phyloP scores from a whole-genome alignment of 2,797 vertebrate species.

The Mormyrus proboscirostris region DNA sequence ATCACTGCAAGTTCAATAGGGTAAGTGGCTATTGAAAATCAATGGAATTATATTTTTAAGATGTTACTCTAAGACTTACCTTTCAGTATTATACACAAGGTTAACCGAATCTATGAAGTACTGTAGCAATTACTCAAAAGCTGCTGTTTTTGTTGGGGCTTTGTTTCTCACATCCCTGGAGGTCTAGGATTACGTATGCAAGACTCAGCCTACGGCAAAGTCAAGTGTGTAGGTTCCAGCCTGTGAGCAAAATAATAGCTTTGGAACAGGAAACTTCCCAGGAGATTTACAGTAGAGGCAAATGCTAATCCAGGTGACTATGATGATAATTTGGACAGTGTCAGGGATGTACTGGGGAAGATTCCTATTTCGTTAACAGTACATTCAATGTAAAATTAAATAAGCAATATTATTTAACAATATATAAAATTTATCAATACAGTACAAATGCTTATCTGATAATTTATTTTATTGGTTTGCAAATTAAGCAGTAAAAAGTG shows the following conservation, averaged over 20 bases:
- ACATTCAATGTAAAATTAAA: neutral
- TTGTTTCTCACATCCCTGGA: neutral
- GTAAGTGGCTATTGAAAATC: neutral
- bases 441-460: neutral
- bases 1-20: neutral
- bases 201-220: slow-evolving; percentile 16
- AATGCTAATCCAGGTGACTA: neutral
- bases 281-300: neutral
- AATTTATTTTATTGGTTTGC: neutral
- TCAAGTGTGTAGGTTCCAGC: neutral
- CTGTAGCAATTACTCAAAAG: neutral
- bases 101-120: neutral
- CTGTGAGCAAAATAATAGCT: slow-evolving; percentile 11
- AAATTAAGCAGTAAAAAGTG: neutral
- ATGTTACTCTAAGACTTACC: neutral
- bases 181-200: neutral
- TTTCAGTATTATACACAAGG: neutral
- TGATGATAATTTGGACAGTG: slow-evolving; percentile 25
- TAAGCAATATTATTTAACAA: neutral
- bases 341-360: neutral
- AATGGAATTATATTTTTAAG: neutral
- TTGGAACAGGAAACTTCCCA: slow-evolving; percentile 6
- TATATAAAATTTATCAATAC: neutral
- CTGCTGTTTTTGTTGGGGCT: neutral
- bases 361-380: neutral